A percentile compares a stretch with the other conserved stretches of the same genome.
These are phyloP conservation scores for Chymomyza caudatula DNA, from an alignment of 2,888 invertebrate genomes.

Conservation along the genomic window DNA sequence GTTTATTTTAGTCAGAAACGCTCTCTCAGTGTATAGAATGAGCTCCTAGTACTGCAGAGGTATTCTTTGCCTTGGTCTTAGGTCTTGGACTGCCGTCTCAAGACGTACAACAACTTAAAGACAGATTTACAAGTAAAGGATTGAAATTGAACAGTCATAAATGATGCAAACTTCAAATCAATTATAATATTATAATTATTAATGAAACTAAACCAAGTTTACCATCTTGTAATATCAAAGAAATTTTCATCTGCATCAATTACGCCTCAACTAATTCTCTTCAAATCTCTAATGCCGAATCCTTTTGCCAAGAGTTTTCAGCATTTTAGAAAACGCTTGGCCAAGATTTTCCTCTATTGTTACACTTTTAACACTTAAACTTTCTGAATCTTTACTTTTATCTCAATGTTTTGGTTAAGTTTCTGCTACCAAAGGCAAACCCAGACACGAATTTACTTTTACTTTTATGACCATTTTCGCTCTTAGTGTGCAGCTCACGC, in stretches of 20 bases:
- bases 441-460: slow-evolving; percentile 45
- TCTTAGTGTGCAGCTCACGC: neutral
- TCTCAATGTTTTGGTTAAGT: neutral
- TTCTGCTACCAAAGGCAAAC: neutral
- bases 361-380: neutral
- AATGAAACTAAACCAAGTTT: too few relatives aligned
- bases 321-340: neutral
- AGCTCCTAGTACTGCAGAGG: too few relatives aligned
- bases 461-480: slow-evolving; percentile 54
- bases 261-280: neutral
- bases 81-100: too few relatives aligned
- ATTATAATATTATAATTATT: too few relatives aligned
- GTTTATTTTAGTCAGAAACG: too few relatives aligned
- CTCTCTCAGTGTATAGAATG: too few relatives aligned
- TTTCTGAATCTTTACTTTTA: neutral
- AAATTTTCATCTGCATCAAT: neutral
- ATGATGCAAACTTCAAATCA: too few relatives aligned
- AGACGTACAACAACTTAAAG: too few relatives aligned
- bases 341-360: neutral
- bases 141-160: too few relatives aligned
- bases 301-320: neutral
- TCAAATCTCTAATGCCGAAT: neutral
- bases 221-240: neutral
- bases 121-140: too few relatives aligned
- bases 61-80: too few relatives aligned